A percentile compares a stretch with the other conserved stretches of the same genome.
Conservation (phyloP, 2,113 vertebrate genomes). For the Bubo blakistoni region DNA sequence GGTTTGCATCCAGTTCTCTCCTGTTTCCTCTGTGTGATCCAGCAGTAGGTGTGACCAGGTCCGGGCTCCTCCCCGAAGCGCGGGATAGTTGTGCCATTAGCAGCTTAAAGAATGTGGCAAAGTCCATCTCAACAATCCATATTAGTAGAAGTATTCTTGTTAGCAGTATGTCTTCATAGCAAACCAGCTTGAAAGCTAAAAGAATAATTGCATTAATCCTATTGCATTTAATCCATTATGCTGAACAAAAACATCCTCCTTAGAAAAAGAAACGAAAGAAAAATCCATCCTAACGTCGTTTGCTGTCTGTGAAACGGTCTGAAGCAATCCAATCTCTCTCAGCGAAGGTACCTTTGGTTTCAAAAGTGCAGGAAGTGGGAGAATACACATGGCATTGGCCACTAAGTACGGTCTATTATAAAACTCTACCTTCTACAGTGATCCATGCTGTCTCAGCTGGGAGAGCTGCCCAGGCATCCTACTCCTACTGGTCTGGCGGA, state of each 20-base stretch:
- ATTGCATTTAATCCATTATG: neutral
- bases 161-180: neutral
- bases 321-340: neutral
- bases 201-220: neutral
- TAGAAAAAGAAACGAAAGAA: neutral
- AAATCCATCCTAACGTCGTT: neutral
- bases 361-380: constrained; percentile 61
- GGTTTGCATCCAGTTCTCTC: neutral
- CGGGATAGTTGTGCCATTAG: neutral
- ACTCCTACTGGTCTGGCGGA: neutral
- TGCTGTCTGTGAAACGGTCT: neutral
- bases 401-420: neutral
- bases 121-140: neutral
- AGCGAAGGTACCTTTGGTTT: constrained; percentile 77
- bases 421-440: neutral
- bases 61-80: neutral
- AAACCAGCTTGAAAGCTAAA: neutral
- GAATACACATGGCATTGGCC: constrained; percentile 10
- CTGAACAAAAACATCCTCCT: neutral
- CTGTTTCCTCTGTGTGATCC: neutral
- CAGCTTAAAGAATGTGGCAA: constrained; percentile 11
- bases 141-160: neutral
- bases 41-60: neutral
- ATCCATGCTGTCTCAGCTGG: constrained; percentile 22
- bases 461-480: constrained; percentile 8